phyloP scores from a whole-genome alignment of 2,113 vertebrate species.

The Gymnocephalus cernua region DNA sequence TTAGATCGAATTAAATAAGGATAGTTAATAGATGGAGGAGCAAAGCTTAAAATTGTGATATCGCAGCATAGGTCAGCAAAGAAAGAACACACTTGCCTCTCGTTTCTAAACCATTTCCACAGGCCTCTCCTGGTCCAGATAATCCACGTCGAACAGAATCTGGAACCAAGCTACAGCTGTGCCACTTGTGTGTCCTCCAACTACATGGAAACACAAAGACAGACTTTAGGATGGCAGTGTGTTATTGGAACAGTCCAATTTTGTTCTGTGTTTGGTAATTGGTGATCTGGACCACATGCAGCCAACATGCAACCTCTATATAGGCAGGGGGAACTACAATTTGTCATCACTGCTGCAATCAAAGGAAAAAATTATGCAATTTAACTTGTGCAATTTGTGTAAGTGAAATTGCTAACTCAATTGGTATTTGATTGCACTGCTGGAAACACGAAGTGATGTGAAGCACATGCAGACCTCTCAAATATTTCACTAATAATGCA shows the following conservation, averaged over 20 bases:
- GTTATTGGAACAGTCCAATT: background rate
- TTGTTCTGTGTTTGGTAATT: background rate
- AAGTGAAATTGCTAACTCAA: no score
- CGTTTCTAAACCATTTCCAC: slow-evolving; percentile 92
- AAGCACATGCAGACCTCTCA: background rate
- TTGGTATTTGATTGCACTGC: no score
- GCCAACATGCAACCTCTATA: background rate
- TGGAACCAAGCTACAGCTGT: slow-evolving; percentile 89
- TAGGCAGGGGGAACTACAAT: background rate
- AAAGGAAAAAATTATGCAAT: background rate
- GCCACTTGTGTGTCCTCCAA: slow-evolving; percentile 93
- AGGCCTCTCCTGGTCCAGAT: slow-evolving; percentile 84
- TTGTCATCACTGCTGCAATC: background rate
- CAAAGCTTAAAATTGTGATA: slow-evolving; percentile 18
- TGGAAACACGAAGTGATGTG: no score
- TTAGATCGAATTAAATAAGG: slow-evolving; percentile 60
- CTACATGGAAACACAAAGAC: slow-evolving; percentile 78
- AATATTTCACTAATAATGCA: background rate
- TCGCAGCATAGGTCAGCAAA: background rate
- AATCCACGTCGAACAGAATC: slow-evolving; percentile 85
- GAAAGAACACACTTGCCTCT: slow-evolving; percentile 86
- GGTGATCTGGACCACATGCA: background rate
- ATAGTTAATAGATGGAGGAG: slow-evolving; percentile 20
- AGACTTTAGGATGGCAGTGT: background rate
- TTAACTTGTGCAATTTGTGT: no score